A percentile compares a stretch with the other conserved stretches of the same genome.
Conservation (phyloP, 2,113 vertebrate genomes). For the Tretioscincus oriximinensis region DNA sequence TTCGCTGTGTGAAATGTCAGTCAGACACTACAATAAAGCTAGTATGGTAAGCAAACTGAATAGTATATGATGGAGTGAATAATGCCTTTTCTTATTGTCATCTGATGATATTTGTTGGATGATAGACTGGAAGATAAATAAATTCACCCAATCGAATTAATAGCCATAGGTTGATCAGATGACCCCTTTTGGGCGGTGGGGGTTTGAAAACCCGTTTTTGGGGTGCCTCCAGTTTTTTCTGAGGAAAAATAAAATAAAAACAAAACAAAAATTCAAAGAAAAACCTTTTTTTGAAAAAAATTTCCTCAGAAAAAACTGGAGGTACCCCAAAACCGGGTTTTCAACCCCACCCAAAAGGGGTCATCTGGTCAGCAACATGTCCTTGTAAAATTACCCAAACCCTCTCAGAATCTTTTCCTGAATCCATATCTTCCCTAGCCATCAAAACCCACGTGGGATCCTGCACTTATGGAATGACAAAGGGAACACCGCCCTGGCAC, state of each 20-base stretch:
- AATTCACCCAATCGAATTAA: neutral
- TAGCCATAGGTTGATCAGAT: neutral
- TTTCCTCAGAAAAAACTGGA: no score
- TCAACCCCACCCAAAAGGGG: no score
- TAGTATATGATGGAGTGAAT: neutral
- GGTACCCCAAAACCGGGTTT: no score
- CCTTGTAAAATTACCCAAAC: neutral
- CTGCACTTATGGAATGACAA: slow-evolving; percentile 14
- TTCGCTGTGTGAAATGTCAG: neutral
- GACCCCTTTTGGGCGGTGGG: no score
- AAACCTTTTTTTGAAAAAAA: no score
- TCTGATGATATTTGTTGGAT: neutral
- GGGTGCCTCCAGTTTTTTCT: no score
- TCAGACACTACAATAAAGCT: neutral
- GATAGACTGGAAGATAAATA: neutral
- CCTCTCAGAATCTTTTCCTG: neutral
- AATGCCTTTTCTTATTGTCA: neutral
- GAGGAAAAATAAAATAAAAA: no score
- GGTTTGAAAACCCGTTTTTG: no score
- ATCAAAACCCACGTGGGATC: neutral
- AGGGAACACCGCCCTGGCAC: neutral
- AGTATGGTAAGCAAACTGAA: neutral
- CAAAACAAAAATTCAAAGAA: no score
- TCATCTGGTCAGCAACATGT: neutral
- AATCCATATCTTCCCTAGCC: neutral